Conservation (phyloP, 2,113 vertebrate species). For the Chaetops frenatus region DNA sequence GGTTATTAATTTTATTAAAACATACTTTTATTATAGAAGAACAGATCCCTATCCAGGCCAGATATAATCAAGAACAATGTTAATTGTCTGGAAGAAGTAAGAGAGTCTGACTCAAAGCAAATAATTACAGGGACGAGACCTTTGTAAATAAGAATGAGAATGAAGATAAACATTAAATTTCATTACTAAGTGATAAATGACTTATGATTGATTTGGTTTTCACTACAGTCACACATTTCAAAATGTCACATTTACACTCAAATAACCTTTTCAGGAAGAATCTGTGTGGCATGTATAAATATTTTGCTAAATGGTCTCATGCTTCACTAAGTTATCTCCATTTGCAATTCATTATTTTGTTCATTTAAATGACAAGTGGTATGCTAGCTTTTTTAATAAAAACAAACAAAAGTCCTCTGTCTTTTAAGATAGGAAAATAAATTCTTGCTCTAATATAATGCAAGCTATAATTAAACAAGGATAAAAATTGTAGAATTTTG, state of each 20-base stretch:
- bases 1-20: not conserved
- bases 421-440: not conserved
- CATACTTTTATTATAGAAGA: not conserved
- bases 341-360: constrained; percentile 58
- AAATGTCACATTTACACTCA: constrained; percentile 65
- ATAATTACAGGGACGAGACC: constrained; percentile 22
- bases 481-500: not conserved
- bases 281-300: constrained; percentile 41
- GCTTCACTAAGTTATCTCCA: constrained; percentile 1
- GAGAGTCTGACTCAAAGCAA: constrained; percentile 11
- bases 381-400: not conserved
- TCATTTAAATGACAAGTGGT: constrained; percentile 22
- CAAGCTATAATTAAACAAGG: not conserved
- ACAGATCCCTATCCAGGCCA: not conserved
- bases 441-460: not conserved
- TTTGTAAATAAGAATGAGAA: constrained; percentile 43
- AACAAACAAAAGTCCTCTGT: not conserved
- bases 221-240: constrained; percentile 18
- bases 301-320: constrained; percentile 57
- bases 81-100: not conserved
- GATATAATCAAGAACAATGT: not conserved
- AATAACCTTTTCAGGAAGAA: constrained; percentile 54
- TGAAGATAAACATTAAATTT: constrained; percentile 38
- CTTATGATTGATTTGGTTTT: constrained; percentile 60
- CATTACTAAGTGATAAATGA: constrained; percentile 50